Evolutionary conservation across 2,888 invertebrate genomes (phyloP).

Genomic region (Drosophila quasianomalipes): DNA sequence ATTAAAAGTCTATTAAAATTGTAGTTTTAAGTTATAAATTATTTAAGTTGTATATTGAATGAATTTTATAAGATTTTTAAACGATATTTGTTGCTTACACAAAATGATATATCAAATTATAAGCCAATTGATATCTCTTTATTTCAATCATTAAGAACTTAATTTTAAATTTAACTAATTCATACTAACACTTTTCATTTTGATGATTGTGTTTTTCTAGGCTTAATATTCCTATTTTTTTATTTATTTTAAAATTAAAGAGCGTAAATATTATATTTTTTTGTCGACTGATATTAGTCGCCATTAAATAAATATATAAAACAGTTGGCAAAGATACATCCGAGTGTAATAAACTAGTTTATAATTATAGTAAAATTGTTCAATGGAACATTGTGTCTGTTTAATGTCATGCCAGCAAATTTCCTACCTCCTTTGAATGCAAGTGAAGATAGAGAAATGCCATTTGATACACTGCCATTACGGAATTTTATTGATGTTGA

Average conservation of each 20-base stretch:
- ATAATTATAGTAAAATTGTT: neutral
- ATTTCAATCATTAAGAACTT: neutral
- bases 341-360: neutral
- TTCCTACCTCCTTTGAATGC: constrained; percentile 17
- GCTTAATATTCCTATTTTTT: neutral
- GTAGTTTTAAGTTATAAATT: neutral
- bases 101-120: neutral
- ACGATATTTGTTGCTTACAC: neutral
- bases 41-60: neutral
- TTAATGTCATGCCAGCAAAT: constrained; percentile 25
- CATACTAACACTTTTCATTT: neutral
- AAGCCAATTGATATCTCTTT: neutral
- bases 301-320: neutral
- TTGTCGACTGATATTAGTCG: neutral
- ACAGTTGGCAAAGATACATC: neutral
- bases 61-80: neutral
- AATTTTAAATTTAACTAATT: neutral
- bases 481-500: constrained; percentile 60
- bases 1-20: neutral
- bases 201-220: neutral
- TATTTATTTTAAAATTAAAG: neutral
- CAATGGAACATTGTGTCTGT: constrained; percentile 21
- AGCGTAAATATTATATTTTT: neutral
- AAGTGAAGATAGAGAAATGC: constrained; percentile 40
- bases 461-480: constrained; percentile 49